These are phyloP conservation scores for Poicephalus meyeri DNA, from an alignment of 2,113 vertebrate species.

Conservation along the genomic window DNA sequence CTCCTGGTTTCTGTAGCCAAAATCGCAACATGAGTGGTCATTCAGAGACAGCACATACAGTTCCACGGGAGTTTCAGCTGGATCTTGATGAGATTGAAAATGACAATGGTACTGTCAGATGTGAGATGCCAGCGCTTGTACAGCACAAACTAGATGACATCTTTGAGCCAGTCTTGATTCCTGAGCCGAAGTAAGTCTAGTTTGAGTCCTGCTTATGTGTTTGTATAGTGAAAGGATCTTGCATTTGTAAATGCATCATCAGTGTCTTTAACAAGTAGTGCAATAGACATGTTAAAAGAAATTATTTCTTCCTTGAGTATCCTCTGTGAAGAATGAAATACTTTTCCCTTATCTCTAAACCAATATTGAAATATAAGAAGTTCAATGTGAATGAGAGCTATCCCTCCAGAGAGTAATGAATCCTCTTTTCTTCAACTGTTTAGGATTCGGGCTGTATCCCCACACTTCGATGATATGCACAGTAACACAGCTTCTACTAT, in stretches of 20 bases:
- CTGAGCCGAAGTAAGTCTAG: constrained; percentile 89
- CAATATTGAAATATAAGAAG: not conserved
- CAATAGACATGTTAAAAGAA: not conserved
- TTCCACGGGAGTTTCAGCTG: constrained; percentile 94
- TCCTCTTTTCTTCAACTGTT: constrained; percentile 18
- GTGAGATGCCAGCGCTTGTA: constrained; percentile 94
- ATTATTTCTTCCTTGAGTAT: not conserved
- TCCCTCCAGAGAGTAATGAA: not conserved
- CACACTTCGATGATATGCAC: constrained; percentile 95
- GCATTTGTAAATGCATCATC: not conserved
- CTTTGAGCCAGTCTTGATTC: constrained; percentile 93
- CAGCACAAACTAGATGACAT: constrained; percentile 98
- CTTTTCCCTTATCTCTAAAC: not conserved
- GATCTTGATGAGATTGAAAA: constrained; percentile 97
- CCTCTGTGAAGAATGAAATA: not conserved
- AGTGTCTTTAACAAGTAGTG: not conserved
- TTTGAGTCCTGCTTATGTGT: not conserved
- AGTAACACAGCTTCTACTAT: constrained; percentile 97
- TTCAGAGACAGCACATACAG: constrained; percentile 80
- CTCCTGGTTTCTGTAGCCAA: constrained; percentile 81
- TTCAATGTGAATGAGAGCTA: not conserved
- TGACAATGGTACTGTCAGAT: constrained; percentile 85
- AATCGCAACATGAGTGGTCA: constrained; percentile 86
- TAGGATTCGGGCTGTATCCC: constrained; percentile 91
- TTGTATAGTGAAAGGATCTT: not conserved